Conservation (phyloP, 2,113 vertebrate species). For the Acrocephalus kingi region DNA sequence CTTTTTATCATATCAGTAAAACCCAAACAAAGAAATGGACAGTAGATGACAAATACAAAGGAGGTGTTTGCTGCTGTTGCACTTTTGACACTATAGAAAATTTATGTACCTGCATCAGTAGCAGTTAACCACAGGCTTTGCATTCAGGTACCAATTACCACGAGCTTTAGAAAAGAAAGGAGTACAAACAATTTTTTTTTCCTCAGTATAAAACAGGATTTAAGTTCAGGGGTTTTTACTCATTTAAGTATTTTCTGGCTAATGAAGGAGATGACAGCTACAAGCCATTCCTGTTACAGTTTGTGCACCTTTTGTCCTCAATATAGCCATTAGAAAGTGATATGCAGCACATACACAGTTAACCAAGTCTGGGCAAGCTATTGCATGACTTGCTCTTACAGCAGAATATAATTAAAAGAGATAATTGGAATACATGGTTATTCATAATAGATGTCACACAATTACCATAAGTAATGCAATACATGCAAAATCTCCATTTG, state of each 20-base stretch:
- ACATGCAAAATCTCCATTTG: slow-evolving; percentile 69
- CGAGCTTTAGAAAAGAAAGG: neutral
- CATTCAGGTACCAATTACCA: neutral
- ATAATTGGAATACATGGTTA: slow-evolving; percentile 74
- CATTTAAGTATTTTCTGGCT: neutral
- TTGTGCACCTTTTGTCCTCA: slow-evolving; percentile 12
- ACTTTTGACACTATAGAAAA: neutral
- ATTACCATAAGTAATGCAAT: slow-evolving; percentile 76
- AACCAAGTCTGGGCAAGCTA: slow-evolving; percentile 25
- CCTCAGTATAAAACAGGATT: neutral
- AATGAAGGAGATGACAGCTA: neutral
- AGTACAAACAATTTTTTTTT: neutral
- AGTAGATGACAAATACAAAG: neutral
- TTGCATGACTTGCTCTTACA: slow-evolving; percentile 49
- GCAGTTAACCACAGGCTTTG: neutral
- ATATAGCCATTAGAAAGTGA: neutral
- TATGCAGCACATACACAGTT: neutral
- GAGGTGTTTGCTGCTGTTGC: neutral
- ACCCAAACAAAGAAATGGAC: neutral
- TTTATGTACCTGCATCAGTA: neutral
- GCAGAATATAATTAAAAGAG: slow-evolving; percentile 74
- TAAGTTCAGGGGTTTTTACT: neutral
- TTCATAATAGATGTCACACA: slow-evolving; percentile 75
- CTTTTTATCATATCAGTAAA: neutral
- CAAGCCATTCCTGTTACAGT: neutral